Evolutionary conservation across 2,888 invertebrate genomes (phyloP).

Genomic region (Halocaridina rubra): DNA sequence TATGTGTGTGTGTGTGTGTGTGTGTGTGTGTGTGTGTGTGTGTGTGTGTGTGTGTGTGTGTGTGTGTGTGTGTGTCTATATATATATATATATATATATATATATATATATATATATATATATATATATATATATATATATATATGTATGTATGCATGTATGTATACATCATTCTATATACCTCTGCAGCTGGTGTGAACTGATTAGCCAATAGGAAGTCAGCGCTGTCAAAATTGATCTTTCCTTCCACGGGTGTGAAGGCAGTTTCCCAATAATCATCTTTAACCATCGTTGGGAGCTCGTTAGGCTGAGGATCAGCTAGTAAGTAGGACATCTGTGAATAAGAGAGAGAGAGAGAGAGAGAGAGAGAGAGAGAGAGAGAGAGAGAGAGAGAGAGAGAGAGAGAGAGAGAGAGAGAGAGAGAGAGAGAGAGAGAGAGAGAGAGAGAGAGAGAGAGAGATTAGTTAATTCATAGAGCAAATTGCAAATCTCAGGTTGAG

Average conservation of each 20-base stretch:
- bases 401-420: background rate
- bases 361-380: background rate
- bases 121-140: background rate
- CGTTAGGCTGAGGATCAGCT: background rate
- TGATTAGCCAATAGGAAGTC: background rate
- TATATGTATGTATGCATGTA: too few species aligned
- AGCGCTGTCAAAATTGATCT: background rate
- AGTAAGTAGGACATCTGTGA: conserved; percentile 8
- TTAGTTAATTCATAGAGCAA: too few species aligned
- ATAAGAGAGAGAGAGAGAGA: background rate
- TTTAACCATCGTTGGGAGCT: background rate
- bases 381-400: background rate
- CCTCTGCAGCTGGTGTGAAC: background rate
- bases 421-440: background rate
- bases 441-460: background rate
- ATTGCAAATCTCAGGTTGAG: too few species aligned
- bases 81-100: too few species aligned
- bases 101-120: background rate
- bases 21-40: too few species aligned
- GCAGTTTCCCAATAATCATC: background rate
- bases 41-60: background rate
- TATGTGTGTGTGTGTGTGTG: too few species aligned
- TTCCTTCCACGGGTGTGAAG: background rate
- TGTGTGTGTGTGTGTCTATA: background rate
- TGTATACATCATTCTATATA: too few species aligned